Evolutionary conservation across 2,888 invertebrate genomes (phyloP), one percentile per base, ranked within the genome.

Genomic region (Nyleta sp.): DNA sequence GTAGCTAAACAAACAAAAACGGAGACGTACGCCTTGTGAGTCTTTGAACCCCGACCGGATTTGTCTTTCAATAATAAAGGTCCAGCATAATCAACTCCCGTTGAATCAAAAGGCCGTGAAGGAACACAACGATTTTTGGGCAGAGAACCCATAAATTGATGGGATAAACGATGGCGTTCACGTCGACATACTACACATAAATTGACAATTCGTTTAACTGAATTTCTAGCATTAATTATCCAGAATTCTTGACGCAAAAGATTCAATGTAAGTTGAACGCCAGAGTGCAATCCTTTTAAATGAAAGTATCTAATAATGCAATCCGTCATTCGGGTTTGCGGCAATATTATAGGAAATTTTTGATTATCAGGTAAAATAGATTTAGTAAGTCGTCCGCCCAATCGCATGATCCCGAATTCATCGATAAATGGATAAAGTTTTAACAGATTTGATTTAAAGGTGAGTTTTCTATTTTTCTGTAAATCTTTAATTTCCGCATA

Each of bases 171-270:
- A n/a, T n/a, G n/a, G n/a, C n/a, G n/a, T n/a, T n/a, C n/a, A n/a
- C n/a, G n/a, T n/a, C n/a, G n/a, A n/a, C n/a, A n/a, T n/a, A n/a
- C n/a, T n/a, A n/a, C n/a, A n/a, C n/a, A n/a, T n/a, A n/a, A 10
- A 18, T 35, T 7, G 31, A 67, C 53, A 0, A 64, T 13, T 1
- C 11, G 7, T 18, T 57, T 67, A 1, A 28, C 38, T 0, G 15
- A 15, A 46, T 67, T 67, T 6, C 67, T 1, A n/a, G 55, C 46
- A 20, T 57, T 20, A 13, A 67, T 20, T 17, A 67, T 57, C 67
- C 67, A 67, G 24, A 46, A 67, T 35, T 57, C n/a, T 35, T 35
- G 0, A 2, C 67, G 44, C 13, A 65, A 4, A 1, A 38, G 5
- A 11, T 40, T 24, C 10, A 65, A n/a, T 0, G 42, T 53, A 1